Evolutionary conservation across 2,888 invertebrate genomes (phyloP).

Genomic region (Cynaeus angustus): DNA sequence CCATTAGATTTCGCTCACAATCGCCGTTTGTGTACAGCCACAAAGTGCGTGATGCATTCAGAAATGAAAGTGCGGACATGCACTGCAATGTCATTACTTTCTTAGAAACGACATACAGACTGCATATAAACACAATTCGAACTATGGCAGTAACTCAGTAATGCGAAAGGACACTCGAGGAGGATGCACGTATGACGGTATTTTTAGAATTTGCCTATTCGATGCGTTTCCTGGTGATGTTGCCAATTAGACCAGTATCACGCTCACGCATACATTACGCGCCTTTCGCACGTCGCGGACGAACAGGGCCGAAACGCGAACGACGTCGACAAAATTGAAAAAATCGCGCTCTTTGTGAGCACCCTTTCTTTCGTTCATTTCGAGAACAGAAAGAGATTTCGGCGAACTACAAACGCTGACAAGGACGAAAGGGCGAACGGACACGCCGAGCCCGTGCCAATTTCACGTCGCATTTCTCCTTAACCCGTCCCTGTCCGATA

Average conservation of each 20-base stretch:
- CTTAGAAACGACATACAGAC: constrained; percentile 48
- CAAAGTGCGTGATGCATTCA: constrained; percentile 44
- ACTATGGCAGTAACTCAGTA: constrained; percentile 57
- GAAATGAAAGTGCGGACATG: constrained; percentile 50
- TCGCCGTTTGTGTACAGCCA: constrained; percentile 10
- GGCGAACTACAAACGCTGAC: no score
- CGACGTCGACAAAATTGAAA: no score
- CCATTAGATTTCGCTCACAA: constrained; percentile 24
- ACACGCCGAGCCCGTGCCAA: neutral
- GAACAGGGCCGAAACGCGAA: constrained; percentile 4
- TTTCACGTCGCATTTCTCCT: neutral
- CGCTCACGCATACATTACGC: constrained; percentile 60
- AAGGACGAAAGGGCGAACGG: no score
- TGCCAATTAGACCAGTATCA: constrained; percentile 67
- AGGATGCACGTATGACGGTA: constrained; percentile 55
- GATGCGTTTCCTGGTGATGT: constrained; percentile 62
- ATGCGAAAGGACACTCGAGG: constrained; percentile 51
- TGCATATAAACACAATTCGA: constrained; percentile 49
- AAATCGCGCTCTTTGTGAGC: no score
- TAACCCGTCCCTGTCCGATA: constrained; percentile 45
- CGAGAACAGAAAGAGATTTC: no score
- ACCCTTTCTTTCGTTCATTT: no score
- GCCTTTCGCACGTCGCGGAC: constrained; percentile 20
- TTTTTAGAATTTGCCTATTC: constrained; percentile 53
- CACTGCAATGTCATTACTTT: constrained; percentile 51